Base-by-base conservation (phyloP, 64 coral and sea anemone species). In the Orbicella faveolata region DNA sequence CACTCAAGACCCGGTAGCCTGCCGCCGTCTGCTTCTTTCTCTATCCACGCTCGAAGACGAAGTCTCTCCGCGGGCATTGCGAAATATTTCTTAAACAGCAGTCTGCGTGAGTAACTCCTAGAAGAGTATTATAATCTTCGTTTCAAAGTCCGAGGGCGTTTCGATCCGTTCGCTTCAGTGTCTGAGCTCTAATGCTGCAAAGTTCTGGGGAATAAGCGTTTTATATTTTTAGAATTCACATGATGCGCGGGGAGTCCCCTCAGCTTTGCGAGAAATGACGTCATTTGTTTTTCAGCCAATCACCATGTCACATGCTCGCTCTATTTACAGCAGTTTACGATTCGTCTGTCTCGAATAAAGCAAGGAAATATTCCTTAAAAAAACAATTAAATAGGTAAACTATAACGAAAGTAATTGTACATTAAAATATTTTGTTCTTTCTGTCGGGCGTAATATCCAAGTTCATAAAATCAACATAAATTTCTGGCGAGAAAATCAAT, bases 41-140 rank as follows among this genome's bases (percentile, higher is more conserved):
- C 89, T 2, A 96, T 80, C 95, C 95, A 96, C 15, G 92, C 79
- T 41, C 95, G 91, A 76, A 96, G 95, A 7, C 88, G 88, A n/a
- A 93, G 77, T 30, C 77, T 87, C 63, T 92, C 90, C 13, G 77
- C 90, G 4, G 90, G 90, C 90, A 92, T 92, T 35, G n/a, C 59
- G 79, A 61, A 81, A 12, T 81, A 23, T 13, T 72, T 68, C 7
- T 84, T 41, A 0, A 70, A n/a, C 10, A 70, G 9, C 9, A 26
- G 21, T 26, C 67, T 25, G 67, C 21, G 67, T 70, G 23, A 70
- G 25, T 25, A 70, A n/a, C 67, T 70, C 2, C 25, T 7, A n/a
- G 1, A 9, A 6, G 21, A 33, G 10, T 25, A 59, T 21, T 70
- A n/a, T 9, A 26, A 23, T 3, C 35, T 21, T 65, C 19, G 19